phyloP scores from a whole-genome alignment of 2,888 invertebrate species.

The Anthrax anthrax region DNA sequence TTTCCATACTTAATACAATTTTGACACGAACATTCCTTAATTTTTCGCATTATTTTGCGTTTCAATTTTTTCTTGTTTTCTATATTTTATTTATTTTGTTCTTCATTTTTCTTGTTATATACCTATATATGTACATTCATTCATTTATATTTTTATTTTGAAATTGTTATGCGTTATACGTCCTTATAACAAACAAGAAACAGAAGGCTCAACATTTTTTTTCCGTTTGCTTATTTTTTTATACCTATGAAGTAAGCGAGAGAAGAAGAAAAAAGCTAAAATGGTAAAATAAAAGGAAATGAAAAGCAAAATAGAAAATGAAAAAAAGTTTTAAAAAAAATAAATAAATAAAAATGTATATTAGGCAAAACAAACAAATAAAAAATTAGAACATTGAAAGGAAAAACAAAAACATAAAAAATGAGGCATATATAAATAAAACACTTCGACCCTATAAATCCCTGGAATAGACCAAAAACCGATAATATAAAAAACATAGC shows the following conservation, averaged over 20 bases:
- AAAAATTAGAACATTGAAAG: too few species aligned
- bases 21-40: conserved; percentile 1
- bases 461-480: conserved; percentile 5
- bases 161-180: too few species aligned
- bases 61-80: neutral
- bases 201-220: too few species aligned
- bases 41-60: neutral
- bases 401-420: neutral
- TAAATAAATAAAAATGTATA: neutral
- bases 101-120: neutral
- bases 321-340: neutral
- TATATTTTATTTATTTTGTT: neutral
- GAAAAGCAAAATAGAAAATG: neutral
- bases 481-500: neutral
- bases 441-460: conserved; percentile 5
- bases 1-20: neutral
- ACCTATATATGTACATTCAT: neutral
- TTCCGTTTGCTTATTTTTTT: too few species aligned
- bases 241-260: too few species aligned
- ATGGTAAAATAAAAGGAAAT: neutral
- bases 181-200: neutral
- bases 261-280: neutral
- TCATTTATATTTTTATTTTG: neutral
- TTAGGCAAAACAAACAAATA: too few species aligned
- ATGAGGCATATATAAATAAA: neutral